Evolutionary conservation across 2,888 invertebrate species (phyloP).

Genomic region (Eutolmus rufibarbis): DNA sequence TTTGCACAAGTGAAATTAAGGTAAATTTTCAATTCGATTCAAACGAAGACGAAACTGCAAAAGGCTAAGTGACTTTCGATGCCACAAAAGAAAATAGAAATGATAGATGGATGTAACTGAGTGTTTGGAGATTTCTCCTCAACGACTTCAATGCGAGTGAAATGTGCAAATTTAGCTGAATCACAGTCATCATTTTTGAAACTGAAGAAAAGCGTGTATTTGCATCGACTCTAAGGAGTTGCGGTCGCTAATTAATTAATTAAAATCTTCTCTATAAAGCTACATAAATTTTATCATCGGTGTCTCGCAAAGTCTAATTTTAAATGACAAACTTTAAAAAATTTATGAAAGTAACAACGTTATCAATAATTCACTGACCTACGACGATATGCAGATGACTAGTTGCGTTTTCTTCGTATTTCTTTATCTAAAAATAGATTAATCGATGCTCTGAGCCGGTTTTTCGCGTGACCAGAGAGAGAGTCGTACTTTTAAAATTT

Average conservation of each 20-base stretch:
- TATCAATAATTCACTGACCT: conserved; percentile 20
- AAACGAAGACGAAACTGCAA: neutral
- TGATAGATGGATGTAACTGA: neutral
- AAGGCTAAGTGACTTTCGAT: neutral
- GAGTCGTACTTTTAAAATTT: neutral
- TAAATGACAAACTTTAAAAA: neutral
- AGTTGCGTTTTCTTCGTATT: neutral
- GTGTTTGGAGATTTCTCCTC: neutral
- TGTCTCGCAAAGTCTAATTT: neutral
- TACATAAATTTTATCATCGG: neutral
- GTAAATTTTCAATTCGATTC: neutral
- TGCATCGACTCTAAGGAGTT: neutral
- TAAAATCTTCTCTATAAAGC: neutral
- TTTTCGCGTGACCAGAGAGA: neutral
- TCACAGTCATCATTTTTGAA: neutral
- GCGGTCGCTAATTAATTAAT: neutral
- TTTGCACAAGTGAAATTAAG: neutral
- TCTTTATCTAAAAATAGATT: neutral
- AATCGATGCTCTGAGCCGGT: neutral
- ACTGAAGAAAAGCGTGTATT: neutral
- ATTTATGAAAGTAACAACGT: neutral
- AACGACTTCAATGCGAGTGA: neutral
- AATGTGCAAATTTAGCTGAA: neutral
- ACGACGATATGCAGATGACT: neutral
- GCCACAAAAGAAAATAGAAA: neutral